These are phyloP conservation scores for Esox niger DNA, from an alignment of 2,113 vertebrate species.

Conservation along the genomic window DNA sequence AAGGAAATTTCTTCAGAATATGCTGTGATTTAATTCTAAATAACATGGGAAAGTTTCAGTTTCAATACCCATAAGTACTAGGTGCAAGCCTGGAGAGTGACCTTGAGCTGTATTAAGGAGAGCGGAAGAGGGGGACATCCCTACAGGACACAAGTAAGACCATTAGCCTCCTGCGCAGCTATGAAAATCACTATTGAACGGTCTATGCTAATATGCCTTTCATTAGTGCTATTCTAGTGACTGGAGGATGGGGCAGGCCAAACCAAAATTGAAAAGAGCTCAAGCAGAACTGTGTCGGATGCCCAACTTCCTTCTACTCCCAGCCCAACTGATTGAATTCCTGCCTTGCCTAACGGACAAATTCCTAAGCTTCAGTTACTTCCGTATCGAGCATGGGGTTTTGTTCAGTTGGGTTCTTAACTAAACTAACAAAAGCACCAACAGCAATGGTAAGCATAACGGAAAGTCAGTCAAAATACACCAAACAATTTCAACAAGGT, in stretches of 20 bases:
- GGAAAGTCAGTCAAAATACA: neutral
- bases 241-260: constrained; percentile 54
- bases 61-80: neutral
- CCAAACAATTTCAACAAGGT: neutral
- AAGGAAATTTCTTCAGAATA: too few relatives aligned
- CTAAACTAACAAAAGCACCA: constrained; percentile 27
- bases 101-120: constrained; percentile 3
- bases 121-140: constrained; percentile 4
- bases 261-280: constrained; percentile 72
- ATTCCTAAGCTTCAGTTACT: constrained; percentile 51
- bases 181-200: constrained; percentile 43
- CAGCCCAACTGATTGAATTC: constrained; percentile 64
- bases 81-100: neutral
- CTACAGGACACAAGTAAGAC: constrained; percentile 18
- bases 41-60: neutral
- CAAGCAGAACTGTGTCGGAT: constrained; percentile 68
- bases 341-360: constrained; percentile 54
- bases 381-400: constrained; percentile 15
- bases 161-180: constrained; percentile 38
- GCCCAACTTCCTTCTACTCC: constrained; percentile 57
- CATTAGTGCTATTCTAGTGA: constrained; percentile 64
- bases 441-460: neutral
- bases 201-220: constrained; percentile 65
- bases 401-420: constrained; percentile 34
- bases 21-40: neutral